phyloP scores from a whole-genome alignment of 2,888 invertebrate genomes.

The Plemyria rubiginata region DNA sequence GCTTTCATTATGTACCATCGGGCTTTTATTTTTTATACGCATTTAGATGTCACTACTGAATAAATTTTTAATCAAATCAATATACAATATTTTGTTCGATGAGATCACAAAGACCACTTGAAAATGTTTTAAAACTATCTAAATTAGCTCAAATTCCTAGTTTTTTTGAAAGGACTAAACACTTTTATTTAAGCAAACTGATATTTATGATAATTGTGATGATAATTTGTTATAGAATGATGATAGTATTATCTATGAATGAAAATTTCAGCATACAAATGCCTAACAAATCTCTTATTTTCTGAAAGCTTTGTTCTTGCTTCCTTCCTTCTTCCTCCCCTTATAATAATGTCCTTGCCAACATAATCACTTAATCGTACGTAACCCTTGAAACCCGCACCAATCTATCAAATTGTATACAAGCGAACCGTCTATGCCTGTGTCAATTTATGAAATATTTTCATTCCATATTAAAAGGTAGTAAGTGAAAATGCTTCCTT shows the following conservation, averaged over 20 bases:
- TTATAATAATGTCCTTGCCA: background rate
- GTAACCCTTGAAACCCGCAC: background rate
- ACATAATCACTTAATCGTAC: constrained; percentile 1
- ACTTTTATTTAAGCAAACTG: no score
- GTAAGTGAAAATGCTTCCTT: background rate
- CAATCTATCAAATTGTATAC: constrained; percentile 33
- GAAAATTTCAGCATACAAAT: no score
- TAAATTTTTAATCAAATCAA: no score
- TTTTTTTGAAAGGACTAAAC: no score
- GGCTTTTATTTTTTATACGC: background rate
- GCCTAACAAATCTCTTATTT: no score
- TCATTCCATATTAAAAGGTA: constrained; percentile 13
- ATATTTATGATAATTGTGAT: no score
- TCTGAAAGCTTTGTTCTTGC: background rate
- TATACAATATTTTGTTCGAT: no score
- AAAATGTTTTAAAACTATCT: no score
- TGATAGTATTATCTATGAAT: no score
- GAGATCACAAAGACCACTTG: no score
- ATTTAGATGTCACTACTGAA: background rate
- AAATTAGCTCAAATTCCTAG: no score
- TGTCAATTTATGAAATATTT: constrained; percentile 32
- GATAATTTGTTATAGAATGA: no score
- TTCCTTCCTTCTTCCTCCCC: background rate
- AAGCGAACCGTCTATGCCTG: constrained; percentile 20
- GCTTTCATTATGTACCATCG: background rate